Percentiles rank a stretch among this genome's conserved stretches.
These are phyloP conservation scores for Pinna nobilis DNA, from an alignment of 1,140 invertebrate species.

Conservation along the genomic window DNA sequence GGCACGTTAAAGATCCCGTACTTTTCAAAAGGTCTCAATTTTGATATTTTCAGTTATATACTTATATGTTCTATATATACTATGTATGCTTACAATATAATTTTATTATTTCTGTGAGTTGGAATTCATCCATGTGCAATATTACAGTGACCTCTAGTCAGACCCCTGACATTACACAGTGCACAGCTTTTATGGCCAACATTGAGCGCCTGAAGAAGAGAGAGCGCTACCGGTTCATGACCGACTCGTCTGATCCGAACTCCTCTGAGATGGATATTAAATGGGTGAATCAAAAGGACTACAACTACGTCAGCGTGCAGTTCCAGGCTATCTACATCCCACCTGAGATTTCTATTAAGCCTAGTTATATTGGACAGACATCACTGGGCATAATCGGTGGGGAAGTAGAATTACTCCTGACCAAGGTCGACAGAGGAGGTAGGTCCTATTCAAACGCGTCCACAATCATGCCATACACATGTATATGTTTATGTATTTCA, in stretches of 20 bases:
- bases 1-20: too few relatives aligned
- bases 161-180: neutral
- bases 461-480: too few relatives aligned
- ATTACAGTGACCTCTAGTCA: constrained; percentile 3
- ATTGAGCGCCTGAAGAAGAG: constrained; percentile 2
- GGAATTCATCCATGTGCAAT: too few relatives aligned
- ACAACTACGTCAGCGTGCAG: constrained; percentile 3
- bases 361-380: constrained; percentile 3
- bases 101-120: too few relatives aligned
- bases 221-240: constrained; percentile 25
- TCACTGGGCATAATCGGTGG: constrained; percentile 26
- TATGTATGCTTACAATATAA: too few relatives aligned
- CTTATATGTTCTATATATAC: too few relatives aligned
- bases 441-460: too few relatives aligned
- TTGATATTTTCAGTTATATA: too few relatives aligned
- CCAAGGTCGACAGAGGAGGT: constrained; percentile 14
- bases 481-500: too few relatives aligned
- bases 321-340: constrained; percentile 15
- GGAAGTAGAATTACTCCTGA: neutral
- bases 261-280: constrained; percentile 3
- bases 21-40: too few relatives aligned
- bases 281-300: constrained; percentile 28
- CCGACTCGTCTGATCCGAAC: constrained; percentile 29
- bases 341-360: neutral
- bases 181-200: neutral